Percentiles rank a stretch among this genome's conserved stretches.
Evolutionary conservation across 2,113 vertebrate species (phyloP).

Genomic region (Oncorhynchus clarkii): DNA sequence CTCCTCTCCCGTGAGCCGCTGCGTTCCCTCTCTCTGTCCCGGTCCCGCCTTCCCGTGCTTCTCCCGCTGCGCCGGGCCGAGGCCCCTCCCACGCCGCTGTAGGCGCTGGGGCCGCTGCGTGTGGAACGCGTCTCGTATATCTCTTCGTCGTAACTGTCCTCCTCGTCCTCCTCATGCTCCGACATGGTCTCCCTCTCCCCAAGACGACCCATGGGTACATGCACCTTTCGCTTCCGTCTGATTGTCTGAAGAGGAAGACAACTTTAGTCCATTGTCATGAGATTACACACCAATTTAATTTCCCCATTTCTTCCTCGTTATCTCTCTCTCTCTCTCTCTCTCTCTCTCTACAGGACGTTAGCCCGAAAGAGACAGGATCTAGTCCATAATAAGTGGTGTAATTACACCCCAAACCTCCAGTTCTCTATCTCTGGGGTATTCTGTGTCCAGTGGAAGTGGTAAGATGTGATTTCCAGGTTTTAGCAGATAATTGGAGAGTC

Average conservation of each 20-base stretch:
- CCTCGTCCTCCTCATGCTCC: slow-evolving; percentile 92
- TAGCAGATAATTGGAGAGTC: no score
- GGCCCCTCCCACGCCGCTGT: slow-evolving; percentile 69
- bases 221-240: slow-evolving; percentile 93
- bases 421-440: no score
- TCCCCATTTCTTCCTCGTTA: no score
- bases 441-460: no score
- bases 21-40: slow-evolving; percentile 79
- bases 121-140: slow-evolving; percentile 81
- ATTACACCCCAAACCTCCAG: no score
- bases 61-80: slow-evolving; percentile 73
- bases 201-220: slow-evolving; percentile 84
- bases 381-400: no score
- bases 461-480: no score
- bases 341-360: no score
- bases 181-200: slow-evolving; percentile 90
- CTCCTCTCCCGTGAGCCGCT: slow-evolving; percentile 91
- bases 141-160: slow-evolving; percentile 94
- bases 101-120: slow-evolving; percentile 62
- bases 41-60: slow-evolving; percentile 78
- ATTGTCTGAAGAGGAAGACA: slow-evolving; percentile 80
- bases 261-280: no score
- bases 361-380: no score
- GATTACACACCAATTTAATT: no score
- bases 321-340: no score